Conservation (phyloP, 1,140 invertebrate species). For the Nasonia longicornis region DNA sequence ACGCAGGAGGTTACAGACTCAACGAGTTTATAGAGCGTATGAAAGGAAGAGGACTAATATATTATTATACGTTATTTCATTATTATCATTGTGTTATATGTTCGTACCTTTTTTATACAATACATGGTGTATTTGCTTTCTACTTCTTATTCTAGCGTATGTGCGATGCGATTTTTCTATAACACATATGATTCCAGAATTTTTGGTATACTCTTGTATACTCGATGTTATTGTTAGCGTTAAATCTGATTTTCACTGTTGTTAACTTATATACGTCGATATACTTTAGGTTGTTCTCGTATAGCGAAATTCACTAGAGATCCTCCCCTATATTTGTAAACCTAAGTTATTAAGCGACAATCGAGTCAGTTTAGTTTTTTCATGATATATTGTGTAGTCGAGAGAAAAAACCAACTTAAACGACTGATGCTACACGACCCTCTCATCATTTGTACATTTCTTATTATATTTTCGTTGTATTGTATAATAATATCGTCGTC, state of each 20-base stretch:
- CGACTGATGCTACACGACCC: slow-evolving; percentile 18
- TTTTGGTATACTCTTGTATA: neutral
- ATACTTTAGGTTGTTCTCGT: neutral
- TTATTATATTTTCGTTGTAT: slow-evolving; percentile 3
- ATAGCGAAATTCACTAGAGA: neutral
- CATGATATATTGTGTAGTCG: neutral
- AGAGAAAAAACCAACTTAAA: slow-evolving; percentile 5
- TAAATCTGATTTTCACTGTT: neutral
- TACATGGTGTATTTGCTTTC: neutral
- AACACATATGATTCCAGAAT: neutral
- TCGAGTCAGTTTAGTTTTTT: neutral
- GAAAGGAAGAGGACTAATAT: neutral
- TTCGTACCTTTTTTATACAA: slow-evolving; percentile 11
- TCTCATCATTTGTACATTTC: slow-evolving; percentile 7
- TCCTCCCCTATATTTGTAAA: slow-evolving; percentile 8
- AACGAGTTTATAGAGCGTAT: neutral
- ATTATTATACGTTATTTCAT: neutral
- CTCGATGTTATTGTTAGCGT: neutral
- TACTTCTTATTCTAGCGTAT: neutral
- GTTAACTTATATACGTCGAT: neutral
- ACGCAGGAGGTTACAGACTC: neutral
- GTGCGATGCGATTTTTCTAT: neutral
- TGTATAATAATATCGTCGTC: neutral
- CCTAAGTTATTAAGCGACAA: slow-evolving; percentile 1
- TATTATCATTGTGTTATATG: neutral